Conservation (phyloP, 2,113 vertebrate species). For the Benthochromis sp. region DNA sequence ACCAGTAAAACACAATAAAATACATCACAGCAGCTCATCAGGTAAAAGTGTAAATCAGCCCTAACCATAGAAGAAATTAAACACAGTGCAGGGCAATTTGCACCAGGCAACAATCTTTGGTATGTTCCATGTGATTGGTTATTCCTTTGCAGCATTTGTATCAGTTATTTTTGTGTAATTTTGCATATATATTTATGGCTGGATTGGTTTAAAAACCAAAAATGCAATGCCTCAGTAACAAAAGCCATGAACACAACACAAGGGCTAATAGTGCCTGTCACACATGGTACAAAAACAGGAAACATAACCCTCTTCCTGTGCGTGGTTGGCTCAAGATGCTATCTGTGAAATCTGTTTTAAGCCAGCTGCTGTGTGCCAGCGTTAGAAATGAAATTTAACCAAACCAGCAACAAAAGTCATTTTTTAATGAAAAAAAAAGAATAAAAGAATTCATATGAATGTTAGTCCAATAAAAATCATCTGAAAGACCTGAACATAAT, state of each 20-base stretch:
- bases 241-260: neutral
- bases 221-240: accelerated
- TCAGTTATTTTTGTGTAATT: neutral
- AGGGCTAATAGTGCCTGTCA: neutral
- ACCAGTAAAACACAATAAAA: neutral
- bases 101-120: neutral
- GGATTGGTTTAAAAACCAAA: neutral
- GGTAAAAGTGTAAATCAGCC: accelerated
- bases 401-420: neutral
- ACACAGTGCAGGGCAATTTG: accelerated
- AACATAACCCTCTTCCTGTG: neutral
- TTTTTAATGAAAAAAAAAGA: neutral
- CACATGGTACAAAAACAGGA: neutral
- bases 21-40: neutral
- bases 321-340: neutral
- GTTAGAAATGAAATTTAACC: accelerated
- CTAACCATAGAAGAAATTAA: accelerated
- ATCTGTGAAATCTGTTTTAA: neutral
- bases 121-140: neutral
- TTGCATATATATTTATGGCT: neutral
- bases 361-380: neutral
- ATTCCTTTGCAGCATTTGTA: accelerated
- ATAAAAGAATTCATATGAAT: neutral
- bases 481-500: neutral
- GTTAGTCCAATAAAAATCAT: neutral